phyloP scores from a whole-genome alignment of 2,113 vertebrate species.

The Daphoenositta chrysoptera region DNA sequence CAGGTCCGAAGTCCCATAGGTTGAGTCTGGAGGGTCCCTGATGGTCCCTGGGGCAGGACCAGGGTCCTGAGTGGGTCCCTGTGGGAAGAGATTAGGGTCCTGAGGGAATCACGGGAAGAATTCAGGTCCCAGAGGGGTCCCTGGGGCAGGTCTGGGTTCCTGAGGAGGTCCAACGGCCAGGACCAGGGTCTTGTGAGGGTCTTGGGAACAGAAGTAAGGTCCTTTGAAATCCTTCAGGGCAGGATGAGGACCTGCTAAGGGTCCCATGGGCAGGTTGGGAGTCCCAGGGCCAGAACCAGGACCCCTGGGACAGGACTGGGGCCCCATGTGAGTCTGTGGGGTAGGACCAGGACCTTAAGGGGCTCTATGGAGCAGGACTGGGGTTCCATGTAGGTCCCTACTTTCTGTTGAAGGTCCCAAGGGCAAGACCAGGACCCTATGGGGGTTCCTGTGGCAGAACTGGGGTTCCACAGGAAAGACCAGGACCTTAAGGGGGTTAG shows the following conservation, averaged over 20 bases:
- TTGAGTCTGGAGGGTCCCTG: not conserved
- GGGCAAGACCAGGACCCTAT: fast-evolving
- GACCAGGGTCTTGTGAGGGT: not conserved
- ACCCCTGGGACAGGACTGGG: not conserved
- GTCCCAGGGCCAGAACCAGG: not conserved
- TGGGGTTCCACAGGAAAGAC: fast-evolving
- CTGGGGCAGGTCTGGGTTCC: not conserved
- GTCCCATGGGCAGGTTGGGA: not conserved
- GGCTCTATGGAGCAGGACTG: not conserved
- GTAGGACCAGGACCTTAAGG: not conserved
- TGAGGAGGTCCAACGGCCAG: not conserved
- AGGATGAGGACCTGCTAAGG: not conserved
- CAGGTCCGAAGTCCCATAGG: not conserved
- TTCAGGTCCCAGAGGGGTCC: not conserved
- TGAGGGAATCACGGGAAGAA: fast-evolving
- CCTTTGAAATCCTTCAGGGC: not conserved
- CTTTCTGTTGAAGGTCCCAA: not conserved
- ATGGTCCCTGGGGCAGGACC: not conserved
- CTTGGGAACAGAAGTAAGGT: not conserved
- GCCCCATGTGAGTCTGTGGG: not conserved
- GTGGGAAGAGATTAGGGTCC: fast-evolving
- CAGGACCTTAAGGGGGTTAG: not conserved
- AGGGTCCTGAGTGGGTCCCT: not conserved
- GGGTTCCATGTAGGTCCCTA: not conserved
- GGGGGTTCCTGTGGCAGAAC: not conserved